Conservation (phyloP, 2,113 vertebrate species). For the Sturnus vulgaris region DNA sequence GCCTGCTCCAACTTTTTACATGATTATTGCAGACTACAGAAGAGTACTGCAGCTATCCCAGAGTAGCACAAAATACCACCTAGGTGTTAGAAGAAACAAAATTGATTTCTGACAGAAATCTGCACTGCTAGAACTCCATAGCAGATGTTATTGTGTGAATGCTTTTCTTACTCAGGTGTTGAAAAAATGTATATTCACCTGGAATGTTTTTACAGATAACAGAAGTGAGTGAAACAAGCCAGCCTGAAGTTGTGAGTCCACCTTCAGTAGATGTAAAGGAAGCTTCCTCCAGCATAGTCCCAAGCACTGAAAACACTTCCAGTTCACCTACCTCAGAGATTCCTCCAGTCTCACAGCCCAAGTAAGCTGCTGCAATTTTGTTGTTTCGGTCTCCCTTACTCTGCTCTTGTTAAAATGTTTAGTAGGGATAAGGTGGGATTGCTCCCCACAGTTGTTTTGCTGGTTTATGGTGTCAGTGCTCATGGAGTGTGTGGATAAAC, state of each 20-base stretch:
- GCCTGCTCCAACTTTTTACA: neutral
- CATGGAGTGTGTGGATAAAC: neutral
- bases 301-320: constrained; percentile 75
- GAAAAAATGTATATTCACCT: neutral
- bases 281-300: constrained; percentile 56
- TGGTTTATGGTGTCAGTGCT: neutral
- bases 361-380: constrained; percentile 72
- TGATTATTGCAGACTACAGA: neutral
- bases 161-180: neutral
- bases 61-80: neutral
- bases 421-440: neutral
- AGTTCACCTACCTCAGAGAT: constrained; percentile 90
- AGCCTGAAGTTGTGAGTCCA: constrained; percentile 58
- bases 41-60: neutral
- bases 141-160: neutral
- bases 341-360: constrained; percentile 67
- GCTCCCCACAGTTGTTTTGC: neutral
- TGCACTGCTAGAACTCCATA: neutral
- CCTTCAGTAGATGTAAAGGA: constrained; percentile 56
- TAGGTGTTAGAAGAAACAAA: neutral
- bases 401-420: neutral
- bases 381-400: neutral
- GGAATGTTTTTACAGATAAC: constrained; percentile 57
- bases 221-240: constrained; percentile 48
- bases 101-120: neutral